Conservation (phyloP, 2,113 vertebrate genomes). For the Melospiza melodia region DNA sequence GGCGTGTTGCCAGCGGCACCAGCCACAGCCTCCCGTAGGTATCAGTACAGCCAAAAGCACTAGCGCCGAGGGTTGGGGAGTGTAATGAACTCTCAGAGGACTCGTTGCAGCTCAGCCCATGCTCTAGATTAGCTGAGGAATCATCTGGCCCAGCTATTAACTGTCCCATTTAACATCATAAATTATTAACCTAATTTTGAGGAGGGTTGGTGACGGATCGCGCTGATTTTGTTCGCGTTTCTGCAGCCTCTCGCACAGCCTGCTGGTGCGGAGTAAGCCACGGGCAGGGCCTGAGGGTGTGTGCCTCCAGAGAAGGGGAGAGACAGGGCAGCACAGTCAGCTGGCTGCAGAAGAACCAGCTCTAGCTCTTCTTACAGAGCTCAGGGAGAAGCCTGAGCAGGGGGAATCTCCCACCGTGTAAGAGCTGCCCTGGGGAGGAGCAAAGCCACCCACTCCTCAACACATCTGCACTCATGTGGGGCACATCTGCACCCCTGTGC, state of each 20-base stretch:
- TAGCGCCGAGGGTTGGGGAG: background rate
- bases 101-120: constrained; percentile 61
- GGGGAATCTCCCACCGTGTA: background rate
- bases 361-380: background rate
- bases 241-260: background rate
- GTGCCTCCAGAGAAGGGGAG: background rate
- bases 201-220: constrained; percentile 80
- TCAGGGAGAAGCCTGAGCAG: background rate
- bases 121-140: constrained; percentile 67
- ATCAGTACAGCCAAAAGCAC: constrained; percentile 34
- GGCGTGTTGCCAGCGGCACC: constrained; percentile 53
- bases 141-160: constrained; percentile 82
- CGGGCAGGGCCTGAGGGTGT: background rate
- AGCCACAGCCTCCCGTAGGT: constrained; percentile 46
- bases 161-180: constrained; percentile 88
- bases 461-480: background rate
- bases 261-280: background rate
- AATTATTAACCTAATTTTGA: constrained; percentile 92
- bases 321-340: background rate
- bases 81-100: constrained; percentile 69
- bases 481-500: background rate
- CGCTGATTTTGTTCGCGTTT: constrained; percentile 11
- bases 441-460: background rate
- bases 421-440: fast-evolving
- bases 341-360: background rate